phyloP scores from a whole-genome alignment of 1,140 invertebrate species.

The Muscidifurax raptorellus region DNA sequence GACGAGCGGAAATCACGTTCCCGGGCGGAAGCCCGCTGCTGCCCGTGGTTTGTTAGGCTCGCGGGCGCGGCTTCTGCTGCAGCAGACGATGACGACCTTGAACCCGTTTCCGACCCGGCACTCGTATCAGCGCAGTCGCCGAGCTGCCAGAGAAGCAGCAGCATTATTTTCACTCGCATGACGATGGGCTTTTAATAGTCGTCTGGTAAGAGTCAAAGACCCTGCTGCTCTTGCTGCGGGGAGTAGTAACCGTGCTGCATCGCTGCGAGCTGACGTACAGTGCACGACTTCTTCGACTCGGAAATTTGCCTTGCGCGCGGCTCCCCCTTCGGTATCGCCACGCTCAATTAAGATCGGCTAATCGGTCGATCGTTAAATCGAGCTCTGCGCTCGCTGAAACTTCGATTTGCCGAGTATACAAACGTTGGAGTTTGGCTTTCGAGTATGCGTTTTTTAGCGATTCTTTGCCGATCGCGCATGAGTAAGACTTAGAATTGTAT shows the following conservation, averaged over 20 bases:
- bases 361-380: constrained; percentile 39
- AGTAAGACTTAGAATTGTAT: neutral
- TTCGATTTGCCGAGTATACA: constrained; percentile 19
- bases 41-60: neutral
- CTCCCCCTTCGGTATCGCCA: constrained; percentile 19
- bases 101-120: neutral
- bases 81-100: neutral
- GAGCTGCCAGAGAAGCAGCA: neutral
- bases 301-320: neutral
- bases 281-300: neutral
- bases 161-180: constrained; percentile 36
- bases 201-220: constrained; percentile 22
- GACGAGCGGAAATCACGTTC: constrained; percentile 4
- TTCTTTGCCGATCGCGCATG: constrained; percentile 10
- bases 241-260: neutral
- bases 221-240: no score
- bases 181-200: constrained; percentile 19
- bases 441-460: neutral
- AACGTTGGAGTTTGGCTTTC: constrained; percentile 2
- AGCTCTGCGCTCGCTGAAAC: neutral
- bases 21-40: neutral
- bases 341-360: constrained; percentile 42
- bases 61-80: neutral
- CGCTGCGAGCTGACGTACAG: constrained; percentile 14
- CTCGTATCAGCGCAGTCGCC: neutral